Conservation (phyloP, 2,113 vertebrate species). For the Ochotona princeps region DNA sequence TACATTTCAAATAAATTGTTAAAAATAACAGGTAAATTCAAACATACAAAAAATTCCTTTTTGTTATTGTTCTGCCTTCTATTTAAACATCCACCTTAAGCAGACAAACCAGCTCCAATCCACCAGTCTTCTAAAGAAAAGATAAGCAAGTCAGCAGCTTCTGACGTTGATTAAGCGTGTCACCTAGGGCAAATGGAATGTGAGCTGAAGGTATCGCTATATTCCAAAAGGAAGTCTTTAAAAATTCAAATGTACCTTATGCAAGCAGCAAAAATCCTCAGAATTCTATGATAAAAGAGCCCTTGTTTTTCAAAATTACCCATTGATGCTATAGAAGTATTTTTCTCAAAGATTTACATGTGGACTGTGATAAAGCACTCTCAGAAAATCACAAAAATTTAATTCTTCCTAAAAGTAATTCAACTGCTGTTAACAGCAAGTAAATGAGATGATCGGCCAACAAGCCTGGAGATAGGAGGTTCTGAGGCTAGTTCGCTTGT, state of each 20-base stretch:
- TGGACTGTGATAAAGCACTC: neutral
- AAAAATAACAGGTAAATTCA: neutral
- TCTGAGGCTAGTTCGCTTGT: neutral
- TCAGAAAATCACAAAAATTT: constrained; percentile 46
- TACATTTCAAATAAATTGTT: too few relatives aligned
- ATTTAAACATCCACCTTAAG: constrained; percentile 51
- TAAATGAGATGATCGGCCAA: neutral
- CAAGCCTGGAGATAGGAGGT: neutral
- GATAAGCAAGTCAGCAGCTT: constrained; percentile 32
- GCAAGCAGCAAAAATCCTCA: constrained; percentile 8
- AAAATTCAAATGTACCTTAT: constrained; percentile 65
- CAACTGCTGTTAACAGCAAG: neutral
- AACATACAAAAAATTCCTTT: neutral
- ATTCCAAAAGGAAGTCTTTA: constrained; percentile 31
- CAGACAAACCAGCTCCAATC: constrained; percentile 35
- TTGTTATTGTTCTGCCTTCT: constrained; percentile 44
- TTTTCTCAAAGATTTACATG: constrained; percentile 23
- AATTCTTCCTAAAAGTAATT: constrained; percentile 1
- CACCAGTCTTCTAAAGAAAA: constrained; percentile 44
- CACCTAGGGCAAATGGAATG: constrained; percentile 15
- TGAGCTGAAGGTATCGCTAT: neutral
- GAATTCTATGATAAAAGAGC: constrained; percentile 48
- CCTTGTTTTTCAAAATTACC: constrained; percentile 22
- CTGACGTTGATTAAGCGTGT: neutral
- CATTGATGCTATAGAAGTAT: constrained; percentile 45